phyloP scores from a whole-genome alignment of 2,797 vertebrate species.

The Chromis chromis region DNA sequence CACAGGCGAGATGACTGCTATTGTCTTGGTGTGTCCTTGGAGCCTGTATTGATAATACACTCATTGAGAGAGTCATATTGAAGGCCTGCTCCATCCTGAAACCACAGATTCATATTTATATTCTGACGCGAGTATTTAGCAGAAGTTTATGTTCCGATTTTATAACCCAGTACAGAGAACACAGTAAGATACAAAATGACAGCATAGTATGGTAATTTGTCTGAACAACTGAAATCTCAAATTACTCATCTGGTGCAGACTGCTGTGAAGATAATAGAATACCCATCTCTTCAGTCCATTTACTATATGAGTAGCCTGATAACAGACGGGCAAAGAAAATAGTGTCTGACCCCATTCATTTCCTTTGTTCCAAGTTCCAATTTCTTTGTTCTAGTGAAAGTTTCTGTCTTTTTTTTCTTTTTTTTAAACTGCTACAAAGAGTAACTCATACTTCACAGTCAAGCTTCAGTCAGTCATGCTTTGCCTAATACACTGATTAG shows the following conservation, averaged over 20 bases:
- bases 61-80: conserved; percentile 30
- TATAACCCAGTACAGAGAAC: conserved; percentile 13
- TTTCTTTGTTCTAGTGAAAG: conserved; percentile 12
- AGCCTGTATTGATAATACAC: conserved; percentile 41
- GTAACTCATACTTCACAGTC: not conserved
- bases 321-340: conserved; percentile 33
- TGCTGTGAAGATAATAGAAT: conserved; percentile 32
- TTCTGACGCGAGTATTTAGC: not conserved
- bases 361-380: conserved; percentile 15
- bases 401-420: not conserved
- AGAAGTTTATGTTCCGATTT: conserved; percentile 13
- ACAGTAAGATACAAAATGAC: conserved; percentile 15
- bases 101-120: conserved; percentile 8
- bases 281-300: conserved; percentile 27
- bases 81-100: conserved; percentile 38
- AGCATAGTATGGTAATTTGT: conserved; percentile 18
- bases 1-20: conserved; percentile 9
- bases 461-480: not conserved
- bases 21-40: conserved; percentile 37
- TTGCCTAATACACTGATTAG: too few relatives aligned
- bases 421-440: not conserved
- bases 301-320: conserved; percentile 21
- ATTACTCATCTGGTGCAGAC: conserved; percentile 19
- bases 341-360: conserved; percentile 18
- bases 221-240: conserved; percentile 35